Evolutionary conservation across 2,888 invertebrate species (phyloP), one percentile per base, ranked within the genome.

Genomic region (Globia sparganii): DNA sequence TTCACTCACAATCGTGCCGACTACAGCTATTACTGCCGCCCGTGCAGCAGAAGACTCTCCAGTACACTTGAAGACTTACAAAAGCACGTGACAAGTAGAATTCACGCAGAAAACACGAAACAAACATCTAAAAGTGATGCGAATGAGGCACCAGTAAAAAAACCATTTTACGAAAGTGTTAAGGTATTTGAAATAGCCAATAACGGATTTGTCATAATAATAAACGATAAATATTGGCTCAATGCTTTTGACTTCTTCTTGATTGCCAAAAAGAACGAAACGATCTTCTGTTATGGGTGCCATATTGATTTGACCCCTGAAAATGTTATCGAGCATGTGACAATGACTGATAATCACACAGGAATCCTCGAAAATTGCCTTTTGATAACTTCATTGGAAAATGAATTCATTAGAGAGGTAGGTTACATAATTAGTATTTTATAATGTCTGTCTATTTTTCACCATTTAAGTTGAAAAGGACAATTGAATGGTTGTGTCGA

Each of bases 331-430:
- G 8, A 71, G 4, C 85, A 85, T 67, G n/a, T 80, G 0, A 0
- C 65, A 4, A 0, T 21, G 1, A 21, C 43, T 0, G 56, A 66
- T 1, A n/a, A 71, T 25, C 85, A 86, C 66, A 56, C 8, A 28
- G 40, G n/a, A 13, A 34, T 28, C 0, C 0, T 86, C 2, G 15
- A 46, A 0, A 75, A 76, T 18, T 46, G 59, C 15, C 73, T 59
- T 37, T 6, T 80, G 4, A 43, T 85, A 73, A 66, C 67, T 58
- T 80, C 85, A 9, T 49, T 85, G 25, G 56, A 77, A 68, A 37
- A 62, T 40, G 85, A 85, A 67, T 85, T 83, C 28, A 78, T 85
- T 61, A 74, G 86, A 78, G 81, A 85, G 83, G 85, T 85, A 76
- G 13, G 71, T 56, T 13, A 6, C 6, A 9, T 0, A 65, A 21